Evolutionary conservation across 1,140 invertebrate genomes (phyloP).

Genomic region (Meloidogyne exigua): DNA sequence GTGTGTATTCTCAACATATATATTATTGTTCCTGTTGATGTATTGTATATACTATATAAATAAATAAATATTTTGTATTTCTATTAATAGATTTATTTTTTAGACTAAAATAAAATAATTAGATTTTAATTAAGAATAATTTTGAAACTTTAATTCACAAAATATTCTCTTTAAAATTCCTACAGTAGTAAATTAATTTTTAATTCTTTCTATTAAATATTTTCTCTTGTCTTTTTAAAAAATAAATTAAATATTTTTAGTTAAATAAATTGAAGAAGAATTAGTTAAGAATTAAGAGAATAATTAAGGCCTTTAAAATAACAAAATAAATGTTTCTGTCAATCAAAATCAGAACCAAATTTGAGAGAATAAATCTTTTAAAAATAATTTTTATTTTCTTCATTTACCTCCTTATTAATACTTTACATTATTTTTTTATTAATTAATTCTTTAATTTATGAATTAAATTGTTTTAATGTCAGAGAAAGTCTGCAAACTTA

Average conservation of each 20-base stretch:
- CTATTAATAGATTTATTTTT: not conserved
- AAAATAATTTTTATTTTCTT: not conserved
- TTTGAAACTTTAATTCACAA: too few species aligned
- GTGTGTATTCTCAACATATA: slow-evolving; percentile 1
- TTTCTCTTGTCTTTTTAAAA: not conserved
- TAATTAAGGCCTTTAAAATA: not conserved
- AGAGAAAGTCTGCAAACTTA: too few species aligned
- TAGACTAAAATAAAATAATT: too few species aligned
- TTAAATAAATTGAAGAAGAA: too few species aligned
- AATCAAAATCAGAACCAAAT: not conserved
- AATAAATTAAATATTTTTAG: too few species aligned
- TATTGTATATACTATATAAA: slow-evolving; percentile 6
- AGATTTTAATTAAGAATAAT: too few species aligned
- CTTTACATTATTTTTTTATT: too few species aligned
- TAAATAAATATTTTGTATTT: not conserved
- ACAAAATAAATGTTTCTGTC: not conserved
- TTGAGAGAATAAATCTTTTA: not conserved
- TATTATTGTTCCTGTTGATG: not conserved
- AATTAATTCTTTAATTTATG: too few species aligned
- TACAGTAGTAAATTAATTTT: not conserved
- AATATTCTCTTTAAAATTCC: too few species aligned
- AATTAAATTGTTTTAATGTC: too few species aligned
- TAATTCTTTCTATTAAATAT: too few species aligned
- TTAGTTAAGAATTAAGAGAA: not conserved
- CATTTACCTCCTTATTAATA: not conserved